Base-by-base conservation (phyloP, 2,888 invertebrate genomes). In the Drosophila falleni region DNA sequence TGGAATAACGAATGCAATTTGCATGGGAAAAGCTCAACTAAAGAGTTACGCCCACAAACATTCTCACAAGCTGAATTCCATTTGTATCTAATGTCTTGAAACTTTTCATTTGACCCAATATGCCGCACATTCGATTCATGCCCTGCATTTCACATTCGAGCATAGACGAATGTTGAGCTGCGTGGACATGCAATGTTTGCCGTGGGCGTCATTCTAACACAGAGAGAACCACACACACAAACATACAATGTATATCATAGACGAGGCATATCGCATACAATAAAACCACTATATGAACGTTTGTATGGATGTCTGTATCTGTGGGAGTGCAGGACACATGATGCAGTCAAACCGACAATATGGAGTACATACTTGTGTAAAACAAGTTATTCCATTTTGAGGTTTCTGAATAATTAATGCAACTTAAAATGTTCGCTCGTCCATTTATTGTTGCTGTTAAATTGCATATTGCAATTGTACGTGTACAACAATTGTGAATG, bases 331-430 rank as follows among this genome's bases (percentile, higher is more conserved):
- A 37, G 59, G 68, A 63, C 75, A 70, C 66, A 87, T 72, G 75
- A 78, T 86, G 84, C 89, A 83, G 74, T 71, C 74, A 68, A 74
- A 77, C 89, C 78, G 67, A 89, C 81, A 87, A 87, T 87, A 87
- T 87, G 81, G 59, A 89, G 87, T 73, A 84, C 78, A 76, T 86
- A 83, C 88, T 86, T 80, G 82, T 87, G 80, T 87, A 76, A 74
- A 78, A 86, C 88, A 86, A 78, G 86, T 71, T 81, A 85, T 86
- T 86, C 80, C 88, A 88, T 86, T 86, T 76, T 78, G 78, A 85
- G 86, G 86, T 76, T 71, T 79, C 71, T 89, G 82, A 80, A 88
- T 86, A 89, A 89, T 89, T 87, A 89, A 86, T 86, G 67, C 71
- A 69, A 79, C 88, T 85, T 84, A 84, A 89, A 89, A 76, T 84